phyloP scores from a whole-genome alignment of 2,113 vertebrate genomes.

The Sus scrofa region DNA sequence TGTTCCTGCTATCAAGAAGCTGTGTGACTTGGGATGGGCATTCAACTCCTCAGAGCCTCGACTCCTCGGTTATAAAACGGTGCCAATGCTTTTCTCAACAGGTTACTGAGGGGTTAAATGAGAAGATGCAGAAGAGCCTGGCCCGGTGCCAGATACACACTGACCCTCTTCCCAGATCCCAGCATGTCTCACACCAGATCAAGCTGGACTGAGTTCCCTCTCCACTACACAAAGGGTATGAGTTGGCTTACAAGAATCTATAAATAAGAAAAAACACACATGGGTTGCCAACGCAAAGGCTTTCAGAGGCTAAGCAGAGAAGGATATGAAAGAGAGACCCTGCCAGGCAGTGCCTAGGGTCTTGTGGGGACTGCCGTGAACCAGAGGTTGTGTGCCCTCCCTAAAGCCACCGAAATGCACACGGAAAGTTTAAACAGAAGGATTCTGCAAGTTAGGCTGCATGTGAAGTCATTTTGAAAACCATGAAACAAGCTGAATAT shows the following conservation, averaged over 20 bases:
- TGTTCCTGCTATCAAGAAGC: neutral
- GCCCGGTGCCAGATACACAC: neutral
- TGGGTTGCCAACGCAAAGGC: neutral
- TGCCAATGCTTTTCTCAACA: neutral
- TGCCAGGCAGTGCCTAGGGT: neutral
- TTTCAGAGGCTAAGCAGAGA: neutral
- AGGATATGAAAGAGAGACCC: neutral
- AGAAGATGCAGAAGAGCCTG: neutral
- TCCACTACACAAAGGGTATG: neutral
- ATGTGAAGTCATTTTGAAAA: neutral
- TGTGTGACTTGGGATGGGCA: neutral
- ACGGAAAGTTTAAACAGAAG: neutral
- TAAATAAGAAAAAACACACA: neutral
- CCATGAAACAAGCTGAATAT: neutral
- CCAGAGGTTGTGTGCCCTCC: neutral
- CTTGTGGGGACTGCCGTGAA: neutral
- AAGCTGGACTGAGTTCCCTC: neutral
- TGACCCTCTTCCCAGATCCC: neutral
- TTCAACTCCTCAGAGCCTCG: neutral
- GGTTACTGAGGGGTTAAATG: neutral
- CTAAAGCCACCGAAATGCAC: neutral
- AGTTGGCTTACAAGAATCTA: neutral
- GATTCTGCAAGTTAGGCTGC: neutral
- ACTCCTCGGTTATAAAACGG: neutral
- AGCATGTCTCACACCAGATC: neutral